Evolutionary conservation across 1,140 invertebrate genomes (phyloP).

Genomic region (Pseudomyrmex flavicornis): DNA sequence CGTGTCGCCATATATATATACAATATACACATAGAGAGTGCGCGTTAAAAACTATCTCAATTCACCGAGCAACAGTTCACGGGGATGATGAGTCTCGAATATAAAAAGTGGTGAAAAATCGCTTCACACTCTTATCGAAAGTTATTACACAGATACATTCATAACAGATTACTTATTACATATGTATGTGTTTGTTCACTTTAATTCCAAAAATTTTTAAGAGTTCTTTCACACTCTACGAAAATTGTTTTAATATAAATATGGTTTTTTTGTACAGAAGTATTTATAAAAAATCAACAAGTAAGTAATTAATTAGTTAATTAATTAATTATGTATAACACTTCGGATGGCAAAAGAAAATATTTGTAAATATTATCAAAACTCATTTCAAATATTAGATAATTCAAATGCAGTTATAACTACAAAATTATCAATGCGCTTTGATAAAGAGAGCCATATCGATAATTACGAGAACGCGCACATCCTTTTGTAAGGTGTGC

Average conservation of each 20-base stretch:
- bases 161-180: slow-evolving; percentile 21
- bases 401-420: slow-evolving; percentile 6
- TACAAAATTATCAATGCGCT: slow-evolving; percentile 3
- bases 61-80: slow-evolving; percentile 80
- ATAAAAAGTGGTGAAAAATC: slow-evolving; percentile 68
- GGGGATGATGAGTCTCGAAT: slow-evolving; percentile 66
- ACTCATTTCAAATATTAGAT: slow-evolving; percentile 5
- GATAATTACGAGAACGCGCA: slow-evolving; percentile 1
- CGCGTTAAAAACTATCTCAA: slow-evolving; percentile 78
- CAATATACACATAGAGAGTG: slow-evolving; percentile 15
- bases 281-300: background rate
- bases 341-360: no score
- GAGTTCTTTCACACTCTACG: background rate
- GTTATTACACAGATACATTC: slow-evolving; percentile 45
- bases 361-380: background rate
- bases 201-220: slow-evolving; percentile 26
- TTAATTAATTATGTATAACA: background rate
- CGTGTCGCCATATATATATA: slow-evolving; percentile 75
- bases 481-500: slow-evolving; percentile 34
- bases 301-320: background rate
- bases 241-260: slow-evolving; percentile 5
- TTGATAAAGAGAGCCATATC: slow-evolving; percentile 29
- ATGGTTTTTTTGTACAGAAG: no score
- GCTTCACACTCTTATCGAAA: slow-evolving; percentile 34
- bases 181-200: slow-evolving; percentile 16